Evolutionary conservation across 2,888 invertebrate genomes (phyloP).

Genomic region (Acanthosepion pharaonis): DNA sequence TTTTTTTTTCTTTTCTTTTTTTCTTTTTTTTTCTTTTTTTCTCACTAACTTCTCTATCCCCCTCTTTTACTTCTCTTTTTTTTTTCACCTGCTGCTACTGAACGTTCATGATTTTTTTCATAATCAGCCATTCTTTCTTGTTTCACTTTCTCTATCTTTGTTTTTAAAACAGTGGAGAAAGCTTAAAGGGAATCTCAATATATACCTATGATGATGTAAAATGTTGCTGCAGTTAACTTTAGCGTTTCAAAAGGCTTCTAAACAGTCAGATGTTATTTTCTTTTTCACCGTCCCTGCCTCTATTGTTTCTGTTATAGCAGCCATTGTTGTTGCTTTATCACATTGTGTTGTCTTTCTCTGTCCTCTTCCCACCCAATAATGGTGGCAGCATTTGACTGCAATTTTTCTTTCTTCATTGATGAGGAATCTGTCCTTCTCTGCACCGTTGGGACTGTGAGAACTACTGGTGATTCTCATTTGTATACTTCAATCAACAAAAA

Average conservation of each 20-base stretch:
- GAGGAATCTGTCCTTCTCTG: not conserved
- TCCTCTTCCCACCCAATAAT: conserved; percentile 34
- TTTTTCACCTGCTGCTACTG: not conserved
- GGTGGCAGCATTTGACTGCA: conserved; percentile 39
- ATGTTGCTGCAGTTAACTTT: not conserved
- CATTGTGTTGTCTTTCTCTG: not conserved
- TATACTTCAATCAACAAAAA: not conserved
- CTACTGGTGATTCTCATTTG: not conserved
- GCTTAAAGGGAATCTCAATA: not conserved
- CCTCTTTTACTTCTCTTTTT: not conserved
- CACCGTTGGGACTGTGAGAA: not conserved
- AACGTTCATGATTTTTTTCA: not conserved
- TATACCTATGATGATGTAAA: not conserved
- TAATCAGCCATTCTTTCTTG: not conserved
- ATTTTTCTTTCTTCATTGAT: not conserved
- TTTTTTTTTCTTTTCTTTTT: not conserved
- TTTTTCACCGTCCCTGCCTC: not conserved
- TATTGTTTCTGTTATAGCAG: conserved; percentile 11
- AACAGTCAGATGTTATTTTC: not conserved
- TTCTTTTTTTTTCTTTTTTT: not conserved
- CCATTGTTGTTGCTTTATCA: not conserved
- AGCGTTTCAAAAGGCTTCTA: not conserved
- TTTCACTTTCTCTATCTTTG: not conserved
- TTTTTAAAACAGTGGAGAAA: not conserved
- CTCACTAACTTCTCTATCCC: not conserved